These are phyloP conservation scores for Numida meleagris DNA, from an alignment of 2,113 vertebrate species.

Conservation along the genomic window DNA sequence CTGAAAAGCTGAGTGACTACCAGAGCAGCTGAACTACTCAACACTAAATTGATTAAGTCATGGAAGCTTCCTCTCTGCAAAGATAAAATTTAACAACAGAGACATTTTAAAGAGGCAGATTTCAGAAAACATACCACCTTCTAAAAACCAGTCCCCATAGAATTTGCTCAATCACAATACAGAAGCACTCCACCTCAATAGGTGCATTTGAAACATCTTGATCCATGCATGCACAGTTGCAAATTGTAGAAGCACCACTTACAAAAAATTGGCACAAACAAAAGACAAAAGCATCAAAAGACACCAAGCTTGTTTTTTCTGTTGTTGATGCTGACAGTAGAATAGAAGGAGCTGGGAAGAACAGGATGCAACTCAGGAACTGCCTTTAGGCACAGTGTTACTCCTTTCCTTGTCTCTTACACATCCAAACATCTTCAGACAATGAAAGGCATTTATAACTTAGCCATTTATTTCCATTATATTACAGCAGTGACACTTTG, in stretches of 20 bases:
- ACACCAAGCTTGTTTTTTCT: not conserved
- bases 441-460: not conserved
- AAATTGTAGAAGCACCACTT: not conserved
- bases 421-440: not conserved
- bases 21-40: not conserved
- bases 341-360: not conserved
- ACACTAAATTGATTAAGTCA: not conserved
- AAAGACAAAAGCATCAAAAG: not conserved
- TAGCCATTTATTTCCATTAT: not conserved
- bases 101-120: not conserved
- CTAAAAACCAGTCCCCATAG: not conserved
- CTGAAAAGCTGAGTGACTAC: not conserved
- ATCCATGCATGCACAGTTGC: not conserved
- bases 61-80: not conserved
- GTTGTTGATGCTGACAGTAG: fast-evolving
- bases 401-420: not conserved
- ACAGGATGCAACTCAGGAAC: not conserved
- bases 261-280: not conserved
- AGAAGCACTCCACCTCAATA: not conserved
- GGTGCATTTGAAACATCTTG: not conserved
- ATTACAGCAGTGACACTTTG: not conserved
- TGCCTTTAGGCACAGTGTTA: not conserved
- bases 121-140: not conserved
- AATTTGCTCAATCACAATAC: not conserved
- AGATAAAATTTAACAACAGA: not conserved